These are phyloP conservation scores for Atrichornis clamosus DNA, from an alignment of 2,113 vertebrate species.

Conservation along the genomic window DNA sequence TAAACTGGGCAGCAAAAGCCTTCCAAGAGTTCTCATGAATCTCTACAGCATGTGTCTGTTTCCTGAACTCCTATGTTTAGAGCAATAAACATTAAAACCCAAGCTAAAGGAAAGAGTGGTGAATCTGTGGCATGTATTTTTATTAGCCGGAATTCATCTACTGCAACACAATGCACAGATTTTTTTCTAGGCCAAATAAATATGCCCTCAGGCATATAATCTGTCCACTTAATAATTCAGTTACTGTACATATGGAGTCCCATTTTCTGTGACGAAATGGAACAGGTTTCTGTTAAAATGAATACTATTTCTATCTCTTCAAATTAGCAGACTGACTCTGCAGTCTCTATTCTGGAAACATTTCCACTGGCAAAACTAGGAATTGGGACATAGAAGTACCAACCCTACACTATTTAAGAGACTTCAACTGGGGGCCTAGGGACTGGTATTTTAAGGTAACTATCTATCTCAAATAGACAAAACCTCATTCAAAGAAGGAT, in stretches of 20 bases:
- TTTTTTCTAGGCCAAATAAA: slow-evolving; percentile 63
- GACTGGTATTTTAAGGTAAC: not conserved
- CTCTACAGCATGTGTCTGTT: not conserved
- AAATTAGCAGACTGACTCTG: not conserved
- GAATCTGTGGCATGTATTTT: not conserved
- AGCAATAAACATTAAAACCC: not conserved
- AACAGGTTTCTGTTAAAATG: slow-evolving; percentile 44
- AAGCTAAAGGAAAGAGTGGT: not conserved
- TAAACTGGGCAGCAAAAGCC: not conserved
- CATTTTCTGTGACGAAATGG: slow-evolving; percentile 12
- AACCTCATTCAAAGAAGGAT: not conserved
- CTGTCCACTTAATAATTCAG: slow-evolving; percentile 65
- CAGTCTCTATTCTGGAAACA: not conserved
- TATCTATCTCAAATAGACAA: not conserved
- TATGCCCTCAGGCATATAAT: slow-evolving; percentile 58
- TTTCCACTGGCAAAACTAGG: not conserved
- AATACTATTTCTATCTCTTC: not conserved
- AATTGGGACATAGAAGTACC: not conserved
- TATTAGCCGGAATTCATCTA: not conserved
- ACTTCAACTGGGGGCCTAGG: not conserved
- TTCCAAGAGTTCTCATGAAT: not conserved
- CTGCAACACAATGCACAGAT: slow-evolving; percentile 9
- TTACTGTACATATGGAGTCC: slow-evolving; percentile 67
- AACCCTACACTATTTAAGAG: not conserved
- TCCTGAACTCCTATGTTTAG: not conserved